Conservation (phyloP, 92 coral and sea anemone genomes). For the Phymanthus crucifer region DNA sequence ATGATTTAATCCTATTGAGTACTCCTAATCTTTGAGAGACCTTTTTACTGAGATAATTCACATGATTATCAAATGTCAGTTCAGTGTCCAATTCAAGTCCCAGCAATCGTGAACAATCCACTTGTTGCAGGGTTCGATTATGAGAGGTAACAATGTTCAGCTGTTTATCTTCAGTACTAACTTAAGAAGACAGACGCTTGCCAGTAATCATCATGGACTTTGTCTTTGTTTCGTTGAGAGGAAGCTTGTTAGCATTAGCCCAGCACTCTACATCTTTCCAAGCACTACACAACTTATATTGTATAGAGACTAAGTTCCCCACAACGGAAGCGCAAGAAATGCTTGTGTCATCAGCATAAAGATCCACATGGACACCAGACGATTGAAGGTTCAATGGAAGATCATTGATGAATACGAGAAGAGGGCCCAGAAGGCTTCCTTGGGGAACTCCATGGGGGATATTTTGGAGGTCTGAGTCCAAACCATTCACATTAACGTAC, state of each 20-base stretch:
- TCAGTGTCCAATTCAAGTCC: slow-evolving; percentile 1
- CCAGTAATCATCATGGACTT: not conserved
- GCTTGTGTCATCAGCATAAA: not conserved
- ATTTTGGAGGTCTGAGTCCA: not conserved
- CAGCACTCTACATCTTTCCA: not conserved
- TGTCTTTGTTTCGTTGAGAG: not conserved
- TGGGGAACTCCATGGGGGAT: not conserved
- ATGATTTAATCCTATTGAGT: not conserved
- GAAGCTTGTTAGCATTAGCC: not conserved
- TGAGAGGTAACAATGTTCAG: not conserved
- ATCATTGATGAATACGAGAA: not conserved
- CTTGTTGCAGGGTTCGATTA: not conserved
- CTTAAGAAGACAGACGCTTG: not conserved
- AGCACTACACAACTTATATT: not conserved
- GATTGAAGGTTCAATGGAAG: not conserved
- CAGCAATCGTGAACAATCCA: not conserved
- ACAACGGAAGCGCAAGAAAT: not conserved
- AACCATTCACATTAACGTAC: not conserved
- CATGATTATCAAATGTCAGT: not conserved
- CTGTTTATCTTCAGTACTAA: not conserved
- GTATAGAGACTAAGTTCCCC: not conserved
- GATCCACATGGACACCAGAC: not conserved
- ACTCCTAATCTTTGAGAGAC: not conserved
- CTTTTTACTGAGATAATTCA: not conserved
- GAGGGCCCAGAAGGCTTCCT: not conserved